A percentile compares a stretch with the other conserved stretches of the same genome.
Conservation (phyloP, 2,888 invertebrate species). For the Amiota communis region DNA sequence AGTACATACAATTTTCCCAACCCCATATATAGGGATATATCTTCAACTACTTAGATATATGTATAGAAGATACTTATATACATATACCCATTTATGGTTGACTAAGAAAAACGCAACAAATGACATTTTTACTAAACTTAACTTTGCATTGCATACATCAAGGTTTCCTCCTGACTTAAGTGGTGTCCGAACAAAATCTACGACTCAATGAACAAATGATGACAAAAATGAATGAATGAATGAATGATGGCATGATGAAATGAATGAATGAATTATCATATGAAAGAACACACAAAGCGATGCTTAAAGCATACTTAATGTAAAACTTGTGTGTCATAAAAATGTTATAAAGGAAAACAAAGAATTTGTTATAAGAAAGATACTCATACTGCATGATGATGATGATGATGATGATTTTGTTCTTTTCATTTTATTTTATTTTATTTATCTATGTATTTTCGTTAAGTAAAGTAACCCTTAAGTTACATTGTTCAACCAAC, state of each 20-base stretch:
- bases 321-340: constrained; percentile 59
- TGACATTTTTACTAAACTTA: neutral
- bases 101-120: constrained; percentile 16
- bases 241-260: too few relatives aligned
- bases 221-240: too few relatives aligned
- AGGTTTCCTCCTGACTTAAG: neutral
- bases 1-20: constrained; percentile 4
- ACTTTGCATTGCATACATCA: neutral
- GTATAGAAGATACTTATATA: neutral
- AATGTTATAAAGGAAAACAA: constrained; percentile 54
- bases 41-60: constrained; percentile 45
- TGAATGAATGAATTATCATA: neutral
- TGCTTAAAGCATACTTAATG: constrained; percentile 38
- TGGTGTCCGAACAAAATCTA: constrained; percentile 14
- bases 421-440: too few relatives aligned
- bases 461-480: constrained; percentile 15
- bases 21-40: too few relatives aligned
- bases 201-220: neutral
- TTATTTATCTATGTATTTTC: too few relatives aligned
- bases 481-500: constrained; percentile 25
- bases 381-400: neutral
- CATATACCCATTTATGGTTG: neutral
- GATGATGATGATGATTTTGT: neutral
- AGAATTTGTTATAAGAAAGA: neutral
- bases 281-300: constrained; percentile 16